phyloP scores from a whole-genome alignment of 1,140 invertebrate genomes.

The Vollenhovia emeryi region DNA sequence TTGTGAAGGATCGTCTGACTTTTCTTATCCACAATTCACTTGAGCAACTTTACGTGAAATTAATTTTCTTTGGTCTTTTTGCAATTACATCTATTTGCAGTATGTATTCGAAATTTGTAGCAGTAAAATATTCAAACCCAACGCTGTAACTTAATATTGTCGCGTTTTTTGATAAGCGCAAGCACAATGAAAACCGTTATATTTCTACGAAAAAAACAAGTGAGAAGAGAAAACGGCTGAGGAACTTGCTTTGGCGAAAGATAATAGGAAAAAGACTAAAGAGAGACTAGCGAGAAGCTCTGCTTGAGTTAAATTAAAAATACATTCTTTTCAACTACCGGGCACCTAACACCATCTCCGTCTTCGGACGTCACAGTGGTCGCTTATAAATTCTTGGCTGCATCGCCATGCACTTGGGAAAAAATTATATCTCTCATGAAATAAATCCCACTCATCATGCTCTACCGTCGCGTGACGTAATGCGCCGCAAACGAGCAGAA shows the following conservation, averaged over 20 bases:
- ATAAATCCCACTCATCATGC: constrained; percentile 11
- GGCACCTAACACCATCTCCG: neutral
- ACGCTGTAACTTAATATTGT: neutral
- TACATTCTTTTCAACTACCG: constrained; percentile 54
- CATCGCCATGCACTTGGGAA: neutral
- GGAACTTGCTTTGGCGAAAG: constrained; percentile 34
- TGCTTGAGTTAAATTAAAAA: constrained; percentile 64
- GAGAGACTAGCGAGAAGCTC: constrained; percentile 29
- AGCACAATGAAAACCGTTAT: neutral
- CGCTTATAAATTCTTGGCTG: constrained; percentile 23
- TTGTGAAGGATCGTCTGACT: constrained; percentile 44
- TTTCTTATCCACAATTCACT: neutral
- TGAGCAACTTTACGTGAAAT: neutral
- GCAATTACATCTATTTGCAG: neutral
- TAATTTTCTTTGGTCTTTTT: neutral
- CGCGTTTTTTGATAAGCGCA: constrained; percentile 3
- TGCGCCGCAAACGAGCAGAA: neutral
- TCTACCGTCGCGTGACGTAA: constrained; percentile 15
- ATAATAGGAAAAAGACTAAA: constrained; percentile 48
- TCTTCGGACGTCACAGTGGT: neutral
- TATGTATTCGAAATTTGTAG: neutral
- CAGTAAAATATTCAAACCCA: neutral
- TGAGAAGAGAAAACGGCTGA: constrained; percentile 18
- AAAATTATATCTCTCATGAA: constrained; percentile 12
- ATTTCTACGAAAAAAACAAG: constrained; percentile 27